Conservation (phyloP, 2,113 vertebrate genomes). For the Dolichallabes microphthalmus region DNA sequence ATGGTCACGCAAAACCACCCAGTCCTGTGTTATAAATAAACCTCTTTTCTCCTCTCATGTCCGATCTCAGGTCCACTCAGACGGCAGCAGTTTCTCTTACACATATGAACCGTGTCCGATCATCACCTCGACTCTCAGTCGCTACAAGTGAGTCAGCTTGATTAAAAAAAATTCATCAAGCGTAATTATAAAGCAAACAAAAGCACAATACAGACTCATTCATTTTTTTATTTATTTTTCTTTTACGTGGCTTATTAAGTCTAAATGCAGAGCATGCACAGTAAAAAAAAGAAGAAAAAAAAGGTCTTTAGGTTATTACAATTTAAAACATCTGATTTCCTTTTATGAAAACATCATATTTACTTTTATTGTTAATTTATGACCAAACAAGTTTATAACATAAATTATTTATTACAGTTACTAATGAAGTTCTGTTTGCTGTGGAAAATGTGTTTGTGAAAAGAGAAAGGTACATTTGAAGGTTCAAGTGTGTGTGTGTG, state of each 20-base stretch:
- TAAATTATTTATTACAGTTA: neutral
- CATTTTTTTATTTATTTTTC: too few relatives aligned
- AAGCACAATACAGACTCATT: neutral
- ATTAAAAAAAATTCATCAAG: neutral
- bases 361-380: neutral
- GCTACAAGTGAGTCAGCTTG: conserved; percentile 33
- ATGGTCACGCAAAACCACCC: neutral
- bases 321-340: neutral
- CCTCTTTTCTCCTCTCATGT: neutral
- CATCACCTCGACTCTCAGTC: conserved; percentile 33
- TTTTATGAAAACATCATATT: neutral
- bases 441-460: neutral
- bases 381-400: neutral
- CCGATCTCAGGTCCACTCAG: conserved; percentile 43
- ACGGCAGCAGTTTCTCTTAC: conserved; percentile 50
- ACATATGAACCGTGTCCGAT: conserved; percentile 41
- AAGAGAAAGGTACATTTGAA: too few relatives aligned
- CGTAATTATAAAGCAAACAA: neutral
- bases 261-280: neutral
- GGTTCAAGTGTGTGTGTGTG: neutral
- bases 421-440: neutral
- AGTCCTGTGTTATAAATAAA: neutral
- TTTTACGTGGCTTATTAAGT: neutral
- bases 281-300: neutral
- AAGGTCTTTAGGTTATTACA: neutral